Evolutionary conservation across 1,140 invertebrate genomes (phyloP).

Genomic region (Drosophila yakuba): DNA sequence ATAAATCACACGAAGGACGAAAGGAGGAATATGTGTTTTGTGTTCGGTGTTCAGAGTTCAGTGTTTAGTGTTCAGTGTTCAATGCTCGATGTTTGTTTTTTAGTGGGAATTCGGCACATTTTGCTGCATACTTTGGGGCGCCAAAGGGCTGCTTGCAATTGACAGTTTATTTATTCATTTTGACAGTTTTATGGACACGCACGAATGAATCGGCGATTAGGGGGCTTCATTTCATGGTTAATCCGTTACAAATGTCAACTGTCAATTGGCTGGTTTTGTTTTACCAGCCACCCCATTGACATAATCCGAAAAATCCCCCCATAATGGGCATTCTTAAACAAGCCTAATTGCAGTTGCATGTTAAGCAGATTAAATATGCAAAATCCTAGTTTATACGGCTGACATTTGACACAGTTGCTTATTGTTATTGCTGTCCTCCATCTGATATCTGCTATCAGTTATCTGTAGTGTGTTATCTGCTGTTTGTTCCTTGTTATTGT

Average conservation of each 20-base stretch:
- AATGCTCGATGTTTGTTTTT: slow-evolving; percentile 22
- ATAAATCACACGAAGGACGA: slow-evolving; percentile 63
- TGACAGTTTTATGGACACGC: slow-evolving; percentile 59
- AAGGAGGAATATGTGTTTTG: slow-evolving; percentile 18
- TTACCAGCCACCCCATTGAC: background rate
- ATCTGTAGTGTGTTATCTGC: too few relatives aligned
- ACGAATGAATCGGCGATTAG: slow-evolving; percentile 48
- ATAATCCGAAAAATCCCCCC: background rate
- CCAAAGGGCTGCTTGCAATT: slow-evolving; percentile 18
- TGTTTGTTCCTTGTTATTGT: slow-evolving; percentile 12
- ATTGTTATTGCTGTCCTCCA: slow-evolving; percentile 10
- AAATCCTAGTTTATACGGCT: slow-evolving; percentile 60
- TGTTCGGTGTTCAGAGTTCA: slow-evolving; percentile 21
- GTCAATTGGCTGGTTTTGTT: slow-evolving; percentile 50
- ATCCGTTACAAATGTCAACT: slow-evolving; percentile 71
- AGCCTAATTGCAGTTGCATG: slow-evolving; percentile 67
- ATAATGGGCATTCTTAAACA: slow-evolving; percentile 2
- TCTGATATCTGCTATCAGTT: background rate
- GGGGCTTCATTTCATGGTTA: slow-evolving; percentile 69
- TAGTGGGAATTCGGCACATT: slow-evolving; percentile 22
- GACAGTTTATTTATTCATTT: slow-evolving; percentile 59
- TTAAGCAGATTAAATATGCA: slow-evolving; percentile 46
- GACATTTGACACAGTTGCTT: slow-evolving; percentile 63
- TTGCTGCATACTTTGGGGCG: slow-evolving; percentile 33
- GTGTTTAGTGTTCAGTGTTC: background rate